Evolutionary conservation across 2,113 vertebrate species (phyloP).

Genomic region (Euleptes europaea): DNA sequence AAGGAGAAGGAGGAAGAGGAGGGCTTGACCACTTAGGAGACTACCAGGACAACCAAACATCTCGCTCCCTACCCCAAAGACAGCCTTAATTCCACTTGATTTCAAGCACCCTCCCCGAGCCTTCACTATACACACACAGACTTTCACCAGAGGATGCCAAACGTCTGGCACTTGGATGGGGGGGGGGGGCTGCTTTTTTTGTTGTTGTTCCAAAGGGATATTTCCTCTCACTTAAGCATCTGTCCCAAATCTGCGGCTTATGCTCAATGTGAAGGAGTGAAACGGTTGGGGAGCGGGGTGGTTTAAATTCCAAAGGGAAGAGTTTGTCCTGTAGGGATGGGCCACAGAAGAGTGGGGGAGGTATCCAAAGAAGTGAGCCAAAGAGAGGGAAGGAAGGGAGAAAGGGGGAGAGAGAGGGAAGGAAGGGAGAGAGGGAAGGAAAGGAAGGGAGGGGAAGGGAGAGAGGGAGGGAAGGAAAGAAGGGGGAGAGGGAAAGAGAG

Average conservation of each 20-base stretch:
- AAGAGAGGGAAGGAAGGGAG: background rate
- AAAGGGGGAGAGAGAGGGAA: too few species aligned
- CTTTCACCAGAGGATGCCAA: conserved; percentile 18
- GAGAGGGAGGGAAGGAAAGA: background rate
- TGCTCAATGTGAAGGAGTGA: background rate
- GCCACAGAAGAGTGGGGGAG: background rate
- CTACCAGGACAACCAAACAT: background rate
- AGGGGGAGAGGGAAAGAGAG: background rate
- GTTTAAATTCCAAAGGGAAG: background rate
- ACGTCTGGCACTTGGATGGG: background rate
- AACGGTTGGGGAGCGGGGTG: background rate
- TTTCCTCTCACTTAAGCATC: background rate
- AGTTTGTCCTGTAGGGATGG: background rate
- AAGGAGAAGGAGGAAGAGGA: background rate
- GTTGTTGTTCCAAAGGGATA: background rate
- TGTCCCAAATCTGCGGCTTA: background rate
- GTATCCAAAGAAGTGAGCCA: background rate
- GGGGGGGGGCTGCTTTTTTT: too few species aligned
- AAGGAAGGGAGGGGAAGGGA: too few species aligned
- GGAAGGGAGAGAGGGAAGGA: too few species aligned
- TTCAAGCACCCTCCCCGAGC: background rate
- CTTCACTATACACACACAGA: background rate
- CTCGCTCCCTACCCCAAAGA: background rate
- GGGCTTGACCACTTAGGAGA: background rate
- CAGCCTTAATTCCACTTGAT: background rate